Conservation (phyloP, 2,888 invertebrate species). For the Hypomecis atomaria region DNA sequence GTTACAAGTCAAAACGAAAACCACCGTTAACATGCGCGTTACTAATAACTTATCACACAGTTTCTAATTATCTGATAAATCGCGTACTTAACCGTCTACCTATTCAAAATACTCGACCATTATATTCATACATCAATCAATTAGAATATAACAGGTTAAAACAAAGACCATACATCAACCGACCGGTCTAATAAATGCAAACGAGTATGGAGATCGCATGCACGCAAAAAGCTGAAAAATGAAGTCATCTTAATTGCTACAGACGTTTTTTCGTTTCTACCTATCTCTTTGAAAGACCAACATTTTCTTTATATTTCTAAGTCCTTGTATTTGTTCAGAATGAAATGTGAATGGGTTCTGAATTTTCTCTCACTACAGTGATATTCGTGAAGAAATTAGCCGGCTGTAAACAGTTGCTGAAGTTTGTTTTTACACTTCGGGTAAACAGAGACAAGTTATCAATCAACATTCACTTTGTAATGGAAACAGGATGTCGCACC, state of each 20-base stretch:
- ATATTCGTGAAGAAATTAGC: not conserved
- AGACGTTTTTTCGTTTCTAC: too few relatives aligned
- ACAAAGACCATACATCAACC: not conserved
- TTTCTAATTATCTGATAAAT: conserved; percentile 17
- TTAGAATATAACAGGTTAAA: conserved; percentile 7
- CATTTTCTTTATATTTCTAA: too few relatives aligned
- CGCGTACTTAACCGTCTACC: conserved; percentile 15
- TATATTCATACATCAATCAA: conserved; percentile 18
- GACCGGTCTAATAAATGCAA: not conserved
- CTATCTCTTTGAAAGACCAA: too few relatives aligned
- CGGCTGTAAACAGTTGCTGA: conserved; percentile 19
- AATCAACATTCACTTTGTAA: conserved; percentile 51
- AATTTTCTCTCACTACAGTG: not conserved
- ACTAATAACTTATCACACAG: conserved; percentile 12
- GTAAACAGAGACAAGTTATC: conserved; percentile 50
- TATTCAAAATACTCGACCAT: conserved; percentile 11
- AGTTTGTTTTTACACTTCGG: conserved; percentile 46
- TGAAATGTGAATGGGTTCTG: too few relatives aligned
- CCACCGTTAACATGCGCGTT: too few relatives aligned
- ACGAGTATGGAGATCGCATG: not conserved
- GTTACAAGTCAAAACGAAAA: not conserved
- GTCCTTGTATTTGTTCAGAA: too few relatives aligned
- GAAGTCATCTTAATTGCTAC: too few relatives aligned
- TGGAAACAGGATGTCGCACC: conserved; percentile 50
- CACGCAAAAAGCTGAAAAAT: too few relatives aligned